Conservation (phyloP, 2,888 invertebrate species). For the Actias luna region DNA sequence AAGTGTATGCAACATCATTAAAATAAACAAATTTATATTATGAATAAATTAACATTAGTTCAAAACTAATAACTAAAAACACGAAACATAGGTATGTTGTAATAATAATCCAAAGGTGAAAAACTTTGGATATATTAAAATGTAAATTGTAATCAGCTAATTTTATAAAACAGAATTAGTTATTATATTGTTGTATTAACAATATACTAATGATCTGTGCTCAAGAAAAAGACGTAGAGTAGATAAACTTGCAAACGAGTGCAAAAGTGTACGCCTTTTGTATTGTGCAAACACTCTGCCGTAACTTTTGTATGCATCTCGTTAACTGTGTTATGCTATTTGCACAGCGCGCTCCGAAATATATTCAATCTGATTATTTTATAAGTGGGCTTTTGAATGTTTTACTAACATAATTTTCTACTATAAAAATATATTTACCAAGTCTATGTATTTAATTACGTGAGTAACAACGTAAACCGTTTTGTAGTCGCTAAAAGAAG, state of each 20-base stretch:
- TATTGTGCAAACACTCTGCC: constrained; percentile 42
- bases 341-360: constrained; percentile 46
- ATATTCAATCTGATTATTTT: constrained; percentile 24
- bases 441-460: background rate
- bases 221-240: background rate
- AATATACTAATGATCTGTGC: background rate
- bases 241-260: constrained; percentile 15
- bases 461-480: constrained; percentile 6
- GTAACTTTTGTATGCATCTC: constrained; percentile 58
- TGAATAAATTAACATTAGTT: background rate
- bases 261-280: constrained; percentile 27
- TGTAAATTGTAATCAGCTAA: background rate
- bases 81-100: background rate
- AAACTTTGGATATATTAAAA: background rate
- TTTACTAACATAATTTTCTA: too few relatives aligned
- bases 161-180: background rate
- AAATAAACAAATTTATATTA: background rate
- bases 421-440: too few relatives aligned
- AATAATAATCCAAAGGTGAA: background rate
- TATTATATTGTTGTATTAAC: background rate
- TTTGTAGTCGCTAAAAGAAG: constrained; percentile 28
- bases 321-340: constrained; percentile 62
- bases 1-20: background rate
- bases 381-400: constrained; percentile 22
- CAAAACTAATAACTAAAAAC: background rate